A percentile compares a stretch with the other conserved stretches of the same genome.
Evolutionary conservation across 2,888 invertebrate genomes (phyloP).

Genomic region (Nudaria mundana): DNA sequence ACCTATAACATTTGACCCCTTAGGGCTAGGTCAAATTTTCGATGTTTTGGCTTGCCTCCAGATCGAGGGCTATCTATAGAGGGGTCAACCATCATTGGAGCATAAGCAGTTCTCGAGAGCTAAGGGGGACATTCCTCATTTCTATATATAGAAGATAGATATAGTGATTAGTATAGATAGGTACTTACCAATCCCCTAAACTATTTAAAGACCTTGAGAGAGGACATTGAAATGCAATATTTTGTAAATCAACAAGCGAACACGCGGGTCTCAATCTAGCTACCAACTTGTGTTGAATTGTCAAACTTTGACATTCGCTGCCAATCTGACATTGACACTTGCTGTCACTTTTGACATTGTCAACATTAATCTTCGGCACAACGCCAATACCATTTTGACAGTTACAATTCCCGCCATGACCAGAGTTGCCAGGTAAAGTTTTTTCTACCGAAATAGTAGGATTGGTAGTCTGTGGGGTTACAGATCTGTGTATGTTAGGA

Average conservation of each 20-base stretch:
- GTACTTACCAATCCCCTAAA: slow-evolving; percentile 45
- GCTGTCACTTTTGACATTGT: slow-evolving; percentile 21
- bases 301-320: slow-evolving; percentile 35
- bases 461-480: slow-evolving; percentile 18
- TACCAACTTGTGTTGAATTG: slow-evolving; percentile 57
- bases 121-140: too few relatives aligned
- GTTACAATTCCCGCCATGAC: slow-evolving; percentile 23
- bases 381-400: slow-evolving; percentile 33
- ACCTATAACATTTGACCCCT: too few relatives aligned
- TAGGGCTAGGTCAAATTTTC: too few relatives aligned
- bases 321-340: slow-evolving; percentile 15
- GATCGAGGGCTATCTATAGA: too few relatives aligned
- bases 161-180: too few relatives aligned
- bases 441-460: slow-evolving; percentile 35
- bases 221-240: slow-evolving; percentile 37
- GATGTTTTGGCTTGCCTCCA: too few relatives aligned
- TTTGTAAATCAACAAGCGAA: slow-evolving; percentile 61
- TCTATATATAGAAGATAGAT: too few relatives aligned
- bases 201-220: slow-evolving; percentile 57
- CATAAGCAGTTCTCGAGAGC: too few relatives aligned
- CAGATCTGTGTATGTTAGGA: slow-evolving; percentile 58
- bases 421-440: slow-evolving; percentile 36
- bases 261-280: slow-evolving; percentile 58
- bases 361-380: slow-evolving; percentile 44
- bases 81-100: too few relatives aligned